Percentiles rank a stretch among this genome's conserved stretches.
These are phyloP conservation scores for Enteromius trimaculatus DNA, from an alignment of 2,797 vertebrate species.

Conservation along the genomic window DNA sequence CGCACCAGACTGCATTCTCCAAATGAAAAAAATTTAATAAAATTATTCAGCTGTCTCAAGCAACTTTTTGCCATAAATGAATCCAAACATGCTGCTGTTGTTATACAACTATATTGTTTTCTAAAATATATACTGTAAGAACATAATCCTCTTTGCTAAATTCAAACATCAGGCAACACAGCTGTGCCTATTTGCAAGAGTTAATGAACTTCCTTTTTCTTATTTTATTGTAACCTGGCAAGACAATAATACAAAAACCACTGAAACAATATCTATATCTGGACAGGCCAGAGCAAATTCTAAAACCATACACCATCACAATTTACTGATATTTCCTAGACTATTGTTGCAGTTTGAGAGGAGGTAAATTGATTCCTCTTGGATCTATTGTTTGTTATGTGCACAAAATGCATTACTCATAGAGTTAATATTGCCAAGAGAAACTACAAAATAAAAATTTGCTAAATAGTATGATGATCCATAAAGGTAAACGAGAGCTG, in stretches of 20 bases:
- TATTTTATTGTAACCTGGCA: neutral
- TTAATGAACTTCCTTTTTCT: neutral
- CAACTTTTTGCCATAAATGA: neutral
- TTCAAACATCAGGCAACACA: conserved; percentile 6
- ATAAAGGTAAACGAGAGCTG: conserved; percentile 5
- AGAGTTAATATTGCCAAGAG: neutral
- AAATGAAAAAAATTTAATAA: neutral
- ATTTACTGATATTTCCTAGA: neutral
- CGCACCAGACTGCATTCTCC: neutral
- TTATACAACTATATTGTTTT: neutral
- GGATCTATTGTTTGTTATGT: neutral
- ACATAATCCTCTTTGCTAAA: neutral
- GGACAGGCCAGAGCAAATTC: neutral
- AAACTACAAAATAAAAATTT: neutral
- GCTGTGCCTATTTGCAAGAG: neutral
- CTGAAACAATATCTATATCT: neutral
- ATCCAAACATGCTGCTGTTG: neutral
- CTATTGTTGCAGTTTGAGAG: neutral
- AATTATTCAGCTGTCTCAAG: neutral
- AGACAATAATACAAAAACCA: neutral
- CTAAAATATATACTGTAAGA: neutral
- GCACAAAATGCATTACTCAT: neutral
- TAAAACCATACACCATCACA: neutral
- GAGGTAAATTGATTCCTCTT: neutral
- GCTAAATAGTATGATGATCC: neutral